These are phyloP conservation scores for Phrynocephalus versicolor DNA, from an alignment of 2,113 vertebrate genomes.

Conservation along the genomic window DNA sequence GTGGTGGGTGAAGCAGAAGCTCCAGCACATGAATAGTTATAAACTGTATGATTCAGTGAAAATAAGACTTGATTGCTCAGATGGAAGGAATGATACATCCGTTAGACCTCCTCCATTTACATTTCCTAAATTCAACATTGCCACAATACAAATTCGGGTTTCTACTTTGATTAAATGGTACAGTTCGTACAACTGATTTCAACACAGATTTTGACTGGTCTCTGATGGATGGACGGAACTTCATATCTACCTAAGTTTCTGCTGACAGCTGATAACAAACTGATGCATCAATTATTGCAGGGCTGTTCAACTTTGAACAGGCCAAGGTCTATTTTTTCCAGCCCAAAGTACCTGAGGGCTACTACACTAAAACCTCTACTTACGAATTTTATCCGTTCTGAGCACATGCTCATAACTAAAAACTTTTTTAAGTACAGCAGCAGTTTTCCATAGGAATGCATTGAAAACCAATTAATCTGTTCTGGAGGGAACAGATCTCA, in stretches of 20 bases:
- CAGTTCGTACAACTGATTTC: background rate
- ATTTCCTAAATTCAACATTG: background rate
- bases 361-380: too few species aligned
- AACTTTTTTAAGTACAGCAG: too few species aligned
- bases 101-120: constrained; percentile 12
- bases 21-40: constrained; percentile 30
- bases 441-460: too few species aligned
- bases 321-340: too few species aligned
- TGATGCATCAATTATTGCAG: background rate
- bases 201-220: background rate
- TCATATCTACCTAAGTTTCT: background rate
- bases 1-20: constrained; percentile 22
- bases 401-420: too few species aligned
- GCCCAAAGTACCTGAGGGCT: too few species aligned
- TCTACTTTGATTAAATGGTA: background rate
- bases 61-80: constrained; percentile 14
- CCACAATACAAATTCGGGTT: background rate
- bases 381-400: too few species aligned
- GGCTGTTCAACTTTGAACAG: too few species aligned
- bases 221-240: background rate
- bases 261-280: background rate
- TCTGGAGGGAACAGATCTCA: too few species aligned
- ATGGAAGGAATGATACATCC: background rate
- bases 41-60: constrained; percentile 15
- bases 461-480: too few species aligned